Percentiles rank a stretch among this genome's conserved stretches.
These are phyloP conservation scores for Ochotona princeps DNA, from an alignment of 2,113 vertebrate genomes.

Conservation along the genomic window DNA sequence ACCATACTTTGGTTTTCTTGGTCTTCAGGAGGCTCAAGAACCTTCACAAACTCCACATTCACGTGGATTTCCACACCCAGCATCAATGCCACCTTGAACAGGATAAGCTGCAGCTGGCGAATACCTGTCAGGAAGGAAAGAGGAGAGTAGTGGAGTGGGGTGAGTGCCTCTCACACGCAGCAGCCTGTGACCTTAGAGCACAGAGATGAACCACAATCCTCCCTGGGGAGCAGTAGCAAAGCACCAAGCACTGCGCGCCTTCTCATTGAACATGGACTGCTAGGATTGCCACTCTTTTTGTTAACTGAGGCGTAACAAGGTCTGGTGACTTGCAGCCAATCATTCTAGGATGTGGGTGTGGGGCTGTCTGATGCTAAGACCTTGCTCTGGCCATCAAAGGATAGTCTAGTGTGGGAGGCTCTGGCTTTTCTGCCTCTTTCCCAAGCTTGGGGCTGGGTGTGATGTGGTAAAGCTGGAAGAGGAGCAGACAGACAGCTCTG, in stretches of 20 bases:
- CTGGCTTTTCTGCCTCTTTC: not conserved
- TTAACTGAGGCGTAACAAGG: not conserved
- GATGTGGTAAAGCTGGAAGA: not conserved
- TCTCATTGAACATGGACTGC: not conserved
- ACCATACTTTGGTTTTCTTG: conserved; percentile 95
- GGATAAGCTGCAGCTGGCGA: conserved; percentile 96
- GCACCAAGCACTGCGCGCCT: not conserved
- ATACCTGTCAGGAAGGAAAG: conserved; percentile 89
- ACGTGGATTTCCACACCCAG: conserved; percentile 97
- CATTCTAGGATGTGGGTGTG: not conserved
- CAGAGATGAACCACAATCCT: not conserved
- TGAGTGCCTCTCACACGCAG: not conserved
- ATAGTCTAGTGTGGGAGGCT: not conserved
- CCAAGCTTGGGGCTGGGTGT: not conserved
- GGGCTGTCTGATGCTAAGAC: not conserved
- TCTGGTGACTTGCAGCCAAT: not conserved
- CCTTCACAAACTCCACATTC: conserved; percentile 95
- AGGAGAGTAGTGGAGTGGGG: not conserved
- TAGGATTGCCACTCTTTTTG: not conserved
- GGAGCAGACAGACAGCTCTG: no score
- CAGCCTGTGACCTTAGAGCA: not conserved
- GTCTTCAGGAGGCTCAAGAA: conserved; percentile 95
- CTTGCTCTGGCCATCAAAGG: not conserved
- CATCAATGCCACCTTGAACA: conserved; percentile 96
- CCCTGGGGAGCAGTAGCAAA: not conserved